Evolutionary conservation across 2,797 vertebrate genomes (phyloP).

Genomic region (Phylloscopus collybita): DNA sequence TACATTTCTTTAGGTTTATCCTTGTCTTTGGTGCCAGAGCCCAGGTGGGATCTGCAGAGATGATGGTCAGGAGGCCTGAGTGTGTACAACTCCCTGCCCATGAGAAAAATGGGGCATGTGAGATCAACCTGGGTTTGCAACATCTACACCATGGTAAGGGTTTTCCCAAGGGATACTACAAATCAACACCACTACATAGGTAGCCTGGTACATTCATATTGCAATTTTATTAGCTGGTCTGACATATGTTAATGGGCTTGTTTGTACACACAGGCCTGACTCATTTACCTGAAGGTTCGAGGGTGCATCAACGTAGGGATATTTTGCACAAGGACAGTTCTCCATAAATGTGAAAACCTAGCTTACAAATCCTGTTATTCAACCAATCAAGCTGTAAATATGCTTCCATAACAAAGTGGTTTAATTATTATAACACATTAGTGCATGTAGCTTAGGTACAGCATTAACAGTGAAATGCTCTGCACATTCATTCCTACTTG

Average conservation of each 20-base stretch:
- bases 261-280: not conserved
- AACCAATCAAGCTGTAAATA: not conserved
- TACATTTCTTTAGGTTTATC: not conserved
- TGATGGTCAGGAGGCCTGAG: not conserved
- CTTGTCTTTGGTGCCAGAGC: not conserved
- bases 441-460: not conserved
- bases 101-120: not conserved
- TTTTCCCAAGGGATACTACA: not conserved
- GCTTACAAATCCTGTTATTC: not conserved
- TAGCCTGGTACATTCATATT: not conserved
- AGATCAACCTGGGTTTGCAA: not conserved
- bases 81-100: accelerated
- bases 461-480: not conserved
- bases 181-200: not conserved
- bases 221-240: not conserved
- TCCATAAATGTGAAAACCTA: not conserved
- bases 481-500: not conserved
- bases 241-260: not conserved
- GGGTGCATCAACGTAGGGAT: not conserved
- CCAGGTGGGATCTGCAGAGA: not conserved
- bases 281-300: not conserved
- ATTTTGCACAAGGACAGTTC: not conserved
- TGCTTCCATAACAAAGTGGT: not conserved
- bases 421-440: not conserved
- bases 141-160: accelerated